phyloP scores from a whole-genome alignment of 2,888 invertebrate genomes.

The Blastobasis lacticolella region DNA sequence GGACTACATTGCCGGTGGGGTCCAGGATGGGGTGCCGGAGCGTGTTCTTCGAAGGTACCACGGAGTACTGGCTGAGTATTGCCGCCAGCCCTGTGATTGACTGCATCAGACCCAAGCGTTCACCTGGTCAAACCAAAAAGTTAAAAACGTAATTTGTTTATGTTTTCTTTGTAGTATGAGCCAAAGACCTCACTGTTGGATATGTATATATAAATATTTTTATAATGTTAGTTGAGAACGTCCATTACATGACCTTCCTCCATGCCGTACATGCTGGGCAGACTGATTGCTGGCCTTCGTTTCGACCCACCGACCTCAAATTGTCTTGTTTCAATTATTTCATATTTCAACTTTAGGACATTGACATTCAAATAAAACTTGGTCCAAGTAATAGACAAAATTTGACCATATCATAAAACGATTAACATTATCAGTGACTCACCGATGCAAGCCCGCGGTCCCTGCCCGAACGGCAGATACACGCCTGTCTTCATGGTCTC shows the following conservation, averaged over 20 bases:
- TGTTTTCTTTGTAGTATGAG: not conserved
- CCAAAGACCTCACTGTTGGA: not conserved
- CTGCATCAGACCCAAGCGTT: slow-evolving; percentile 53
- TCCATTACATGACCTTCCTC: not conserved
- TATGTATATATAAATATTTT: not conserved
- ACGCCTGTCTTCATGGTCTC: not conserved
- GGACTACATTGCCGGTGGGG: slow-evolving; percentile 41
- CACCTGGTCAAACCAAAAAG: slow-evolving; percentile 34
- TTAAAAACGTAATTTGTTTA: not conserved
- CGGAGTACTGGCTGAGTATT: slow-evolving; percentile 37
- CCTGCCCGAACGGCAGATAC: slow-evolving; percentile 12
- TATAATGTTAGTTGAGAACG: not conserved
- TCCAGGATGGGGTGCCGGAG: slow-evolving; percentile 35
- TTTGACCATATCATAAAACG: too few species aligned
- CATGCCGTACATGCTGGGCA: too few species aligned
- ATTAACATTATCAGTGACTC: too few species aligned
- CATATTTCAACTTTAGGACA: too few species aligned
- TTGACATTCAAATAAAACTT: too few species aligned
- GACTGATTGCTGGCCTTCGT: too few species aligned
- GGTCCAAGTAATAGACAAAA: too few species aligned
- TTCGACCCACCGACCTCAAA: too few species aligned
- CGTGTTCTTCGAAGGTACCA: slow-evolving; percentile 44
- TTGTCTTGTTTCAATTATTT: too few species aligned
- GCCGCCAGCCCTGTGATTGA: slow-evolving; percentile 56
- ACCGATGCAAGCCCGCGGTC: not conserved